Conservation (phyloP, 2,888 invertebrate species). For the Clanis bilineata region DNA sequence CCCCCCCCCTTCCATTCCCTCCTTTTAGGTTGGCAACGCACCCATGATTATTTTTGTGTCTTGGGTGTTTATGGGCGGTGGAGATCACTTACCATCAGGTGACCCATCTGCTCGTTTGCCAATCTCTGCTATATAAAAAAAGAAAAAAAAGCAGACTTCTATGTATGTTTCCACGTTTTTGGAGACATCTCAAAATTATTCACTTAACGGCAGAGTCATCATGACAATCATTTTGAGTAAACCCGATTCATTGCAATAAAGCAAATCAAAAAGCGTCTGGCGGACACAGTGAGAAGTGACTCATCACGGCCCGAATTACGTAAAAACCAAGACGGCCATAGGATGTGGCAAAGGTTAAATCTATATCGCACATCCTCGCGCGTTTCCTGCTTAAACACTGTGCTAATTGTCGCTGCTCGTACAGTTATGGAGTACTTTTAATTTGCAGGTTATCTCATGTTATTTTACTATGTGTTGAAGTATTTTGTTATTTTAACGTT, state of each 20-base stretch:
- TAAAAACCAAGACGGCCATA: conserved; percentile 66
- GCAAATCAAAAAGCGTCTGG: conserved; percentile 14
- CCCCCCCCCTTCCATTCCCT: no score
- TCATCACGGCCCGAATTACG: conserved; percentile 30
- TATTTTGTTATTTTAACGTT: neutral
- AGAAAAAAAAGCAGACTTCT: no score
- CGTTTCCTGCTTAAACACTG: conserved; percentile 69
- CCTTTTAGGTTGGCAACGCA: no score
- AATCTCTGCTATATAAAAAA: neutral
- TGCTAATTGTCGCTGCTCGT: conserved; percentile 62
- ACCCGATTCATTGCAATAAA: neutral
- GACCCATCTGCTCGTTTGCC: no score
- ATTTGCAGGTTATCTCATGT: conserved; percentile 39
- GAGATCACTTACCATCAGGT: no score
- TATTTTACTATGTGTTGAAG: conserved; percentile 18
- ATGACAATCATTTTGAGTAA: no score
- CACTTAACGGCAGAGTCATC: neutral
- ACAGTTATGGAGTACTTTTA: conserved; percentile 35
- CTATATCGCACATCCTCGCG: conserved; percentile 76
- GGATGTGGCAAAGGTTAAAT: conserved; percentile 79
- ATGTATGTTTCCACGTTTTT: no score
- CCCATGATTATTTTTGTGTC: no score
- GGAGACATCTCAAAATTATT: neutral
- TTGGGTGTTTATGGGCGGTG: no score
- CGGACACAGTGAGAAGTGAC: neutral